Conservation (phyloP, 2,888 invertebrate genomes). For the Eugnorisma glareosa region DNA sequence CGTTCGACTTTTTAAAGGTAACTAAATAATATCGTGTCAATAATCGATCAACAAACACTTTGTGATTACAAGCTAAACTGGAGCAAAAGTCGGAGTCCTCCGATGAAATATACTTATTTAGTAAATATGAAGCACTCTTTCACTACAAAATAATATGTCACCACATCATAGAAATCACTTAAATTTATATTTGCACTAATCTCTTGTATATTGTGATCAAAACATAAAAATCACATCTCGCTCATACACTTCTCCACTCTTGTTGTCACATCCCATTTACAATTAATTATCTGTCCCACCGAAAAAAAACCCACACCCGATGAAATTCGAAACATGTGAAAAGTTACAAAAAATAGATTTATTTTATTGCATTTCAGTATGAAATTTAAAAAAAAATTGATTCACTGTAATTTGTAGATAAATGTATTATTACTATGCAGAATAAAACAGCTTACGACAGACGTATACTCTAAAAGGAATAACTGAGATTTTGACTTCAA, state of each 20-base stretch:
- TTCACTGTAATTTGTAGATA: rapidly evolving
- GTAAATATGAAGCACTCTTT: slow-evolving; percentile 67
- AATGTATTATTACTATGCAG: not conserved
- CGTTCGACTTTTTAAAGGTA: slow-evolving; percentile 60
- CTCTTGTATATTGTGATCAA: slow-evolving; percentile 76
- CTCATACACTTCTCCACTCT: slow-evolving; percentile 65
- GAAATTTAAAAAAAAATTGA: not conserved
- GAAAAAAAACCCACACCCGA: slow-evolving; percentile 63
- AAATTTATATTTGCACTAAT: slow-evolving; percentile 59
- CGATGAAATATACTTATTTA: slow-evolving; percentile 54
- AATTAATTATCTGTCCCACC: slow-evolving; percentile 58
- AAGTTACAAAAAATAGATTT: not conserved
- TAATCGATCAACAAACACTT: slow-evolving; percentile 78
- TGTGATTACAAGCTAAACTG: slow-evolving; percentile 63
- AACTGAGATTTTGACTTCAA: too few species aligned
- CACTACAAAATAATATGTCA: slow-evolving; percentile 67
- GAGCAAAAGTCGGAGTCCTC: slow-evolving; percentile 62
- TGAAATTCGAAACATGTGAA: slow-evolving; percentile 52
- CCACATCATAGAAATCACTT: slow-evolving; percentile 64
- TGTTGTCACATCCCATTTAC: slow-evolving; percentile 65
- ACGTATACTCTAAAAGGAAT: not conserved
- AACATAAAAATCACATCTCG: slow-evolving; percentile 83
- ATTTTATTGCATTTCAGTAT: not conserved
- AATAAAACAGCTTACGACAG: rapidly evolving
- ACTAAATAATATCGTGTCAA: slow-evolving; percentile 67